Evolutionary conservation across 2,113 vertebrate genomes (phyloP).

Genomic region (Toxostoma redivivum): DNA sequence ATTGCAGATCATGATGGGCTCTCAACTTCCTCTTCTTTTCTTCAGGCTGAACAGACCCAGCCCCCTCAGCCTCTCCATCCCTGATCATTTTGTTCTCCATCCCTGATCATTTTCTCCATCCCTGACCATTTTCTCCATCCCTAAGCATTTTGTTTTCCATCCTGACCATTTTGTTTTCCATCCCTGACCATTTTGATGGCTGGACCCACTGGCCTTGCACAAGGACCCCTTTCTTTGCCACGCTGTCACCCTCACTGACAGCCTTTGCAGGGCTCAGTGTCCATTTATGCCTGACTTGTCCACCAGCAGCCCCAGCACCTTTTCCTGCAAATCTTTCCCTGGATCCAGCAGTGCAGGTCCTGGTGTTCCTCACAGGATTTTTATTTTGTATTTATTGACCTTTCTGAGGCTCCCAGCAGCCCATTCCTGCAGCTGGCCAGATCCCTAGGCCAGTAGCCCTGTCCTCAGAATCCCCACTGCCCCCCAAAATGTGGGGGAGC

Average conservation of each 20-base stretch:
- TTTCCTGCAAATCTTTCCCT: not conserved
- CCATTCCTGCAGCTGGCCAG: not conserved
- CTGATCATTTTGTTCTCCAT: too few relatives aligned
- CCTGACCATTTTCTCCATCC: not conserved
- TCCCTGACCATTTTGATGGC: not conserved
- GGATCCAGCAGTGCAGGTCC: not conserved
- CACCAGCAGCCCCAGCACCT: not conserved
- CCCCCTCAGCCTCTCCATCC: not conserved
- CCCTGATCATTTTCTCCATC: not conserved
- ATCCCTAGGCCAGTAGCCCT: not conserved
- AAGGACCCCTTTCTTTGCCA: not conserved
- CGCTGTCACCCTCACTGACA: not conserved
- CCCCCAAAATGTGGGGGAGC: not conserved
- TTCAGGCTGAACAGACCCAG: not conserved
- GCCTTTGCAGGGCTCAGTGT: not conserved
- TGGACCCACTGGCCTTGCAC: too few relatives aligned
- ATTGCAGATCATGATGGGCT: rapidly evolving
- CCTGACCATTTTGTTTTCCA: not conserved
- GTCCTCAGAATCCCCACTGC: rapidly evolving
- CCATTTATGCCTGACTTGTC: not conserved
- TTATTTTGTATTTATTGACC: not conserved
- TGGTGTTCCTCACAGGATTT: not conserved
- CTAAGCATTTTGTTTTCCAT: not conserved
- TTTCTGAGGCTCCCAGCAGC: not conserved
- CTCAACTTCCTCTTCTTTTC: not conserved